Evolutionary conservation across 2,888 invertebrate species (phyloP).

Genomic region (Leptinotarsa peninsularis): DNA sequence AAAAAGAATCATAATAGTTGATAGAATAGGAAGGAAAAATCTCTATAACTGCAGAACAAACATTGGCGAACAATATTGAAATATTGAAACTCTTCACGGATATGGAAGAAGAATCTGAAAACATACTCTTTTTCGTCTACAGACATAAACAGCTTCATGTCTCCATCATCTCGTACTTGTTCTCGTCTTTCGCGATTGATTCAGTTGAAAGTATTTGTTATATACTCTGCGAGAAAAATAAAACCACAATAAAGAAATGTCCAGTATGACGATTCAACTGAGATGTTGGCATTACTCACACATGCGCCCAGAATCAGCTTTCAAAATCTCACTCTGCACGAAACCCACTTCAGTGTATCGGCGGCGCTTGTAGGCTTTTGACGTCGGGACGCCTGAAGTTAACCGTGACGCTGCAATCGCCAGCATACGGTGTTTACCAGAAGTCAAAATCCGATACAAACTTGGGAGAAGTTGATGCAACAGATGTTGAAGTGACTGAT

Average conservation of each 20-base stretch:
- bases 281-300: conserved; percentile 39
- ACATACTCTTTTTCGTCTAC: not conserved
- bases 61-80: too few species aligned
- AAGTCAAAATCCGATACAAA: not conserved
- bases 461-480: too few species aligned
- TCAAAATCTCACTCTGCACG: conserved; percentile 27
- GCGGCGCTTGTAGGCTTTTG: conserved; percentile 12
- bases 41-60: too few species aligned
- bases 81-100: too few species aligned
- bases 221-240: not conserved
- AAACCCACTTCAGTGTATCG: conserved; percentile 30
- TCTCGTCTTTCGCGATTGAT: not conserved
- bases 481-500: not conserved
- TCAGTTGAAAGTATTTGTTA: not conserved
- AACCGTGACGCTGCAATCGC: conserved; percentile 3
- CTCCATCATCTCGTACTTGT: not conserved
- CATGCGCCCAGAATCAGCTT: conserved; percentile 34
- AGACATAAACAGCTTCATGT: too few species aligned
- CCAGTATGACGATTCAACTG: conserved; percentile 35
- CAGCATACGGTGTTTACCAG: not conserved
- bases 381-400: conserved; percentile 1
- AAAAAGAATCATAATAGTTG: too few species aligned
- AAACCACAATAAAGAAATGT: conserved; percentile 31
- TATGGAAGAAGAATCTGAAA: not conserved
- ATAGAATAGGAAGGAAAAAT: too few species aligned